Evolutionary conservation across 1,140 invertebrate species (phyloP).

Genomic region (Andricus grossulariae): DNA sequence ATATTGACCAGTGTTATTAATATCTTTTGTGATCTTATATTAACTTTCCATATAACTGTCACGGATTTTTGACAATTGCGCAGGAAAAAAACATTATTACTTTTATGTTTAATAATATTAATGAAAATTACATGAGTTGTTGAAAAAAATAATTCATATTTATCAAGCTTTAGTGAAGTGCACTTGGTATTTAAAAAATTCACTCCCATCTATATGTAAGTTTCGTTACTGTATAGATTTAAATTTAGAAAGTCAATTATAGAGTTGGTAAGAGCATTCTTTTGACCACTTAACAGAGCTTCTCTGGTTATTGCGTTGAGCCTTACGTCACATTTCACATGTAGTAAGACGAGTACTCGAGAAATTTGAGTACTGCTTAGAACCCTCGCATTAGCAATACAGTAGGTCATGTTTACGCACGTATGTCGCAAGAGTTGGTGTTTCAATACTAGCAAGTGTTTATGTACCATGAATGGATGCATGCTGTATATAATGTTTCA

Average conservation of each 20-base stretch:
- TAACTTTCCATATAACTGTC: no score
- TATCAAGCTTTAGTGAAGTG: no score
- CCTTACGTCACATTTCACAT: background rate
- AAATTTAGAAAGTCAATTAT: conserved; percentile 30
- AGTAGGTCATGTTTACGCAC: conserved; percentile 30
- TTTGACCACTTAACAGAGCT: conserved; percentile 26
- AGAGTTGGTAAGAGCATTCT: conserved; percentile 5
- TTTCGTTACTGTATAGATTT: conserved; percentile 14
- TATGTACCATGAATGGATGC: background rate
- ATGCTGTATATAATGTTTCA: background rate
- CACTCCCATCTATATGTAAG: background rate
- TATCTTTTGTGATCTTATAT: no score
- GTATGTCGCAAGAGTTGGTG: background rate
- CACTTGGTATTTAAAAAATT: no score
- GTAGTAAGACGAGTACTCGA: conserved; percentile 22
- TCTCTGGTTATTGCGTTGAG: background rate
- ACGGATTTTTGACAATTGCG: no score
- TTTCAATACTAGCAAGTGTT: conserved; percentile 3
- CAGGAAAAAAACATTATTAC: no score
- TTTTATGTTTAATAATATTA: no score
- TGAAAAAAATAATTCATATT: no score
- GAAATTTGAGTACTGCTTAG: conserved; percentile 9
- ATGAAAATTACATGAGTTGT: no score
- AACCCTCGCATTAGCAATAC: background rate
- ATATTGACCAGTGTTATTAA: no score